A percentile compares a stretch with the other conserved stretches of the same genome.
Evolutionary conservation across 2,888 invertebrate genomes (phyloP).

Genomic region (Polyploca ridens): DNA sequence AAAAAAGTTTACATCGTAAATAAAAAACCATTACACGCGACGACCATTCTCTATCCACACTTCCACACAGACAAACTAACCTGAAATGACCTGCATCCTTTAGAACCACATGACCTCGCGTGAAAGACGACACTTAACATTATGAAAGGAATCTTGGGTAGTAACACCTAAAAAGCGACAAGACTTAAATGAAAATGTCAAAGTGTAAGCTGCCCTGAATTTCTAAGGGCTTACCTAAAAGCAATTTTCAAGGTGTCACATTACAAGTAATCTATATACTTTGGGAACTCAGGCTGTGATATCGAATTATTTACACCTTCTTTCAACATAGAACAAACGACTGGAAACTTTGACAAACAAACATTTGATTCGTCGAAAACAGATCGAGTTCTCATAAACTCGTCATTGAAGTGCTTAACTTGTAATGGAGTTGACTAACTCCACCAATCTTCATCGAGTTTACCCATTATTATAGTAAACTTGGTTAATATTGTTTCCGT

Average conservation of each 20-base stretch:
- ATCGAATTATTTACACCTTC: background rate
- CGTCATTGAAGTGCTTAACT: background rate
- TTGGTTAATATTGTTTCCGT: background rate
- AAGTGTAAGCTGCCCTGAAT: background rate
- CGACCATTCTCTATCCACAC: background rate
- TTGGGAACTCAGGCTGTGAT: background rate
- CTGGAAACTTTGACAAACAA: constrained; percentile 3
- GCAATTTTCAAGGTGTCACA: constrained; percentile 6
- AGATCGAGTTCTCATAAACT: constrained; percentile 6
- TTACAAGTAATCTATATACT: background rate
- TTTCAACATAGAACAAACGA: background rate
- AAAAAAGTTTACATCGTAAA: background rate
- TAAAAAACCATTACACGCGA: background rate
- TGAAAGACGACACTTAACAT: background rate
- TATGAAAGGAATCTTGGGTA: background rate
- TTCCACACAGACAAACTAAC: background rate
- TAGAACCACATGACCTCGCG: background rate
- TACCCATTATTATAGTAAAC: background rate
- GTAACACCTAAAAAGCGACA: background rate
- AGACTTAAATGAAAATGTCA: background rate
- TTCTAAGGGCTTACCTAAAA: constrained; percentile 3
- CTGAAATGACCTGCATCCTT: background rate
- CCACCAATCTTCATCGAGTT: background rate
- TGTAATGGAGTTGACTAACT: constrained; percentile 3
- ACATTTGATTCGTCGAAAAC: constrained; percentile 5